These are phyloP conservation scores for Archips xylosteana DNA, from an alignment of 2,888 invertebrate genomes.

Conservation along the genomic window DNA sequence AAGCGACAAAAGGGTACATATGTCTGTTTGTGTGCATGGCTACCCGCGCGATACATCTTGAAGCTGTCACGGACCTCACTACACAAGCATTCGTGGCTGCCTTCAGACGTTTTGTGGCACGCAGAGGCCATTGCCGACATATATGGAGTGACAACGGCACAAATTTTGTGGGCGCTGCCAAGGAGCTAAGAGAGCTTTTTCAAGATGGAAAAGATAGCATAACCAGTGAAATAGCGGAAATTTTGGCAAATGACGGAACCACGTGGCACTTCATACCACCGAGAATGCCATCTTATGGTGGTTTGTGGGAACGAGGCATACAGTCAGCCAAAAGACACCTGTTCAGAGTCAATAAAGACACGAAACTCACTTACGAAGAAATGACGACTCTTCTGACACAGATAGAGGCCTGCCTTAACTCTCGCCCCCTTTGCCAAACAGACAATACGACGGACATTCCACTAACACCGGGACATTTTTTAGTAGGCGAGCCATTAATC, in stretches of 20 bases:
- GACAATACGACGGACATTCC: no score
- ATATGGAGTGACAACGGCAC: conserved; percentile 47
- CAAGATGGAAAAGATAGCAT: conserved; percentile 10
- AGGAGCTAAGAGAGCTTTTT: conserved; percentile 38
- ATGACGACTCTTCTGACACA: no score
- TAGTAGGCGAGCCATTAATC: no score
- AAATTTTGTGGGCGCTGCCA: conserved; percentile 45
- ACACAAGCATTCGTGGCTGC: neutral
- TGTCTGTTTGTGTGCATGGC: neutral
- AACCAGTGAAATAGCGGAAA: conserved; percentile 36
- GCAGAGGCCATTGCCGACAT: conserved; percentile 41
- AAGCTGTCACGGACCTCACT: conserved; percentile 2
- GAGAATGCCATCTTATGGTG: no score
- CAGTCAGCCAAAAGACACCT: no score
- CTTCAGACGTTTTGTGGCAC: conserved; percentile 9
- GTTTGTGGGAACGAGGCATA: no score
- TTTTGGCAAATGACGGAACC: conserved; percentile 35
- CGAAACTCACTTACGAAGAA: no score
- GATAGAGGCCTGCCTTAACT: no score
- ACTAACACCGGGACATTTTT: no score
- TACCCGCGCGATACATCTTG: neutral
- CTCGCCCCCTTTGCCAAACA: no score
- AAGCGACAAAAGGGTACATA: neutral
- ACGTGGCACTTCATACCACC: neutral
- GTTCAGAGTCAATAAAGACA: no score